Evolutionary conservation across 2,113 vertebrate species (phyloP).

Genomic region (Cryptotis parvus): DNA sequence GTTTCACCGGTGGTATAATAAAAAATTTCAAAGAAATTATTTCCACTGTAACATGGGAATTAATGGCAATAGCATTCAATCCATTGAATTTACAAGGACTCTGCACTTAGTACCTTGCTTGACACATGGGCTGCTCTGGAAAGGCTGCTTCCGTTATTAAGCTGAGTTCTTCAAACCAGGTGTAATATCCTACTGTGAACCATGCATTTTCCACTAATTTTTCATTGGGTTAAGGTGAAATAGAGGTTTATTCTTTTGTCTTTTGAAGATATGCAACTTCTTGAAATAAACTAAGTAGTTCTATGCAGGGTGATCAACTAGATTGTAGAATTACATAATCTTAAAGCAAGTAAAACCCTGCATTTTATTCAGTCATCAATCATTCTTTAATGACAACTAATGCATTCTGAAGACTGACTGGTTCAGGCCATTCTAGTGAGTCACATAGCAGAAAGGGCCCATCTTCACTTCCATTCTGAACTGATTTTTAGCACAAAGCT

Average conservation of each 20-base stretch:
- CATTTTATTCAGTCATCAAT: background rate
- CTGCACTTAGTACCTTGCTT: background rate
- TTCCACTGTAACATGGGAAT: no score
- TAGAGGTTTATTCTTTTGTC: background rate
- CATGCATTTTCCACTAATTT: background rate
- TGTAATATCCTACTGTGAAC: background rate
- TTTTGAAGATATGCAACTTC: slow-evolving; percentile 6
- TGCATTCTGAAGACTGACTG: background rate
- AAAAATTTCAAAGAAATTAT: no score
- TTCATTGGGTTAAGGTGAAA: background rate
- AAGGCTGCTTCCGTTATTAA: background rate
- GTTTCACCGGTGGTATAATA: no score
- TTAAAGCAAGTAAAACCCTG: slow-evolving; percentile 12
- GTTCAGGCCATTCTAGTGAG: background rate
- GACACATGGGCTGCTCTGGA: background rate
- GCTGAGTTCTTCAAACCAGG: background rate
- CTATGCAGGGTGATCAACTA: background rate
- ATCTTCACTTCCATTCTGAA: background rate
- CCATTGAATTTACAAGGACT: background rate
- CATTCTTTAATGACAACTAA: background rate
- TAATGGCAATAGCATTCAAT: background rate
- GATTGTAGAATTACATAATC: background rate
- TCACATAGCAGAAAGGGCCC: background rate
- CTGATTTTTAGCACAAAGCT: background rate
- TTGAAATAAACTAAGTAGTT: background rate